Conservation (phyloP, 2,113 vertebrate species). For the Phocoena sinus region DNA sequence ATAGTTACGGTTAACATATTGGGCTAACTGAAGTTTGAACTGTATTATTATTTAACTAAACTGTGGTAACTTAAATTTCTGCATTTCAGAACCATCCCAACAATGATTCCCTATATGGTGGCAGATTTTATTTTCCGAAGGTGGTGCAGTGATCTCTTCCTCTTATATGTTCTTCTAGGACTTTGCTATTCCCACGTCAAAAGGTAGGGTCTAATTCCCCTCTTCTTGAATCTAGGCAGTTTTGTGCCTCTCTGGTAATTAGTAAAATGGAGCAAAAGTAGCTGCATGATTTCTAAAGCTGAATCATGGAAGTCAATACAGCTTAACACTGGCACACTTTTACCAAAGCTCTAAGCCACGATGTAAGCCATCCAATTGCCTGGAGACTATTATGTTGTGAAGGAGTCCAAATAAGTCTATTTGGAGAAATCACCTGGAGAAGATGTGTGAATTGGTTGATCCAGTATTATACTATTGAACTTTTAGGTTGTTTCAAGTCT, state of each 20-base stretch:
- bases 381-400: neutral
- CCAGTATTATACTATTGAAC: neutral
- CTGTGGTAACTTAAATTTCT: neutral
- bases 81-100: neutral
- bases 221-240: neutral
- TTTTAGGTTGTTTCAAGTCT: neutral
- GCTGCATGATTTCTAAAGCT: neutral
- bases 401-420: neutral
- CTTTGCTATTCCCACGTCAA: neutral
- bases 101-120: neutral
- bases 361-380: too few species aligned
- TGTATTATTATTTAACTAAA: neutral
- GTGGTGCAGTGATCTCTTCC: neutral
- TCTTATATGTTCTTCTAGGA: neutral
- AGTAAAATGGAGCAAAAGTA: neutral
- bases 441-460: neutral
- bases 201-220: neutral
- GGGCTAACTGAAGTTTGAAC: neutral
- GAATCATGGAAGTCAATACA: neutral
- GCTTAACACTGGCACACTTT: neutral
- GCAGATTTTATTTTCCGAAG: neutral
- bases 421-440: neutral
- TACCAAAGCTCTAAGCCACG: neutral
- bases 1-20: neutral
- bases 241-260: neutral